Evolutionary conservation across 2,888 invertebrate species (phyloP).

Genomic region (Metopia argyrocephala): DNA sequence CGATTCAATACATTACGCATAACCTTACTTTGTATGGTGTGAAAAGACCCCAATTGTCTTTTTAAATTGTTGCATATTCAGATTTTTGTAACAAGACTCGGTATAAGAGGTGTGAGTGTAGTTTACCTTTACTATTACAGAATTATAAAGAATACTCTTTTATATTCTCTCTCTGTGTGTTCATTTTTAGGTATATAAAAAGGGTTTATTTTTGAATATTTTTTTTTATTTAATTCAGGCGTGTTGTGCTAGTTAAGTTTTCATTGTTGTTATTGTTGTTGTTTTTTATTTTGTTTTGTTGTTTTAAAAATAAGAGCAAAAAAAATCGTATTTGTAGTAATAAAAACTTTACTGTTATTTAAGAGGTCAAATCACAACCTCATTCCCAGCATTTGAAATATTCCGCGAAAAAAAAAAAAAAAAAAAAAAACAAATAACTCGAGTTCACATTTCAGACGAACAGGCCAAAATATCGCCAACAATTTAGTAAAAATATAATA

Average conservation of each 20-base stretch:
- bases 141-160: neutral
- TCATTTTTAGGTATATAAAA: neutral
- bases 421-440: conserved; percentile 3
- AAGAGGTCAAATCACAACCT: conserved; percentile 15
- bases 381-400: conserved; percentile 3
- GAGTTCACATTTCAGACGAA: conserved; percentile 5
- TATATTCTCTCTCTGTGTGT: neutral
- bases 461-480: neutral
- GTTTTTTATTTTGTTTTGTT: neutral
- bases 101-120: neutral
- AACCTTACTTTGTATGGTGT: no score
- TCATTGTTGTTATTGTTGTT: neutral
- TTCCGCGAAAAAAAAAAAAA: neutral
- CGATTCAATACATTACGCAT: no score
- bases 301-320: neutral
- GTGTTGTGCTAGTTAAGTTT: neutral
- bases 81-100: no score
- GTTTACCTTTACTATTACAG: neutral
- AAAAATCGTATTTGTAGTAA: neutral
- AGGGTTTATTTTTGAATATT: no score
- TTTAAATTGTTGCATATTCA: no score
- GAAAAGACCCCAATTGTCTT: no score
- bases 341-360: conserved; percentile 14
- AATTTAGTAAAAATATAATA: neutral
- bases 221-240: neutral